Conservation (phyloP, 2,888 invertebrate species). For the Apamea monoglypha region DNA sequence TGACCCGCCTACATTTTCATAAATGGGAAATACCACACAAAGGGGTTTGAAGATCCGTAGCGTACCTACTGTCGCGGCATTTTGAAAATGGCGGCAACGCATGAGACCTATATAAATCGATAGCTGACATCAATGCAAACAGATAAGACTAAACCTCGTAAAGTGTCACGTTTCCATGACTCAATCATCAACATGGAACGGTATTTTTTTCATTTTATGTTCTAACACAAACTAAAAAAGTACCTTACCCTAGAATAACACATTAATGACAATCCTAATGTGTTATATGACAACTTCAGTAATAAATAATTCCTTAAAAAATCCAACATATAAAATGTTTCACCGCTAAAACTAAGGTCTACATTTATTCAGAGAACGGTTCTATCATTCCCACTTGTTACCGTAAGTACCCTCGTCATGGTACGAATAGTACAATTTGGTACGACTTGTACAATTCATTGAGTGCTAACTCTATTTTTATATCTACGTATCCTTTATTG, state of each 20-base stretch:
- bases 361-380: constrained; percentile 28
- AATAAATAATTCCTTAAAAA: constrained; percentile 29
- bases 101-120: too few relatives aligned
- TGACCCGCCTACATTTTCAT: too few relatives aligned
- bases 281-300: constrained; percentile 18
- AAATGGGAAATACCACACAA: too few relatives aligned
- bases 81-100: too few relatives aligned
- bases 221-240: too few relatives aligned
- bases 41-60: too few relatives aligned
- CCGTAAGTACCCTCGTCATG: constrained; percentile 48
- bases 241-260: not conserved
- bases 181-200: too few relatives aligned
- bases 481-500: constrained; percentile 34
- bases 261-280: constrained; percentile 14
- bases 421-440: constrained; percentile 10
- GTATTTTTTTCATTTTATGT: too few relatives aligned
- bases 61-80: too few relatives aligned
- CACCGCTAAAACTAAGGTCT: constrained; percentile 18
- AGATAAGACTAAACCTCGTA: too few relatives aligned
- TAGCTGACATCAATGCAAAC: too few relatives aligned
- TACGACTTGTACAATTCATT: constrained; percentile 38
- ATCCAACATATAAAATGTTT: constrained; percentile 23
- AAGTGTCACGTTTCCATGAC: too few relatives aligned
- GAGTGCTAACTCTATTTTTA: constrained; percentile 31
- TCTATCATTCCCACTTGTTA: constrained; percentile 50